A percentile compares a stretch with the other conserved stretches of the same genome.
These are phyloP conservation scores for Sesia bembeciformis DNA, from an alignment of 2,888 invertebrate genomes.

Conservation along the genomic window DNA sequence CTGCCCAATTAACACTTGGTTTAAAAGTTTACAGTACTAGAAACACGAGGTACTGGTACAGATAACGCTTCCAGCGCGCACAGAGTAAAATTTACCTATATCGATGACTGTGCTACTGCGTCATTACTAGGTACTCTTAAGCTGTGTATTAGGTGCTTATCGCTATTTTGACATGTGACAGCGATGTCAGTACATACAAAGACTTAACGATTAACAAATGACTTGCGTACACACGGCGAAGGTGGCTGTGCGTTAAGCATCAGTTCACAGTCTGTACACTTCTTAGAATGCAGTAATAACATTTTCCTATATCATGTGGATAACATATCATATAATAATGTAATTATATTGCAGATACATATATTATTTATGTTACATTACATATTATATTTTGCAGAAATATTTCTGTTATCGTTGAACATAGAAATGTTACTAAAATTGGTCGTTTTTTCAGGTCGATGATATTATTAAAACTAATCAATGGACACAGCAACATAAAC, in stretches of 20 bases:
- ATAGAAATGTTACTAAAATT: constrained; percentile 8
- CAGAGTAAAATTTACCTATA: background rate
- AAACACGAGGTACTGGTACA: constrained; percentile 1
- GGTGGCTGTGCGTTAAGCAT: background rate
- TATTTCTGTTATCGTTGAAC: background rate
- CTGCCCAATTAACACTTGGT: constrained; percentile 17
- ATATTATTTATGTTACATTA: too few relatives aligned
- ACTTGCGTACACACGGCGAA: constrained; percentile 21
- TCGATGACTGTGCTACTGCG: background rate
- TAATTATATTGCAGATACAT: too few relatives aligned
- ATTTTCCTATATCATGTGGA: too few relatives aligned
- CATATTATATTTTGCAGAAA: too few relatives aligned
- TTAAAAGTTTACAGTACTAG: constrained; percentile 11
- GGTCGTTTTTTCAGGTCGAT: constrained; percentile 10
- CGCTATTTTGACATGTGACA: background rate
- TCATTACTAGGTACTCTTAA: background rate
- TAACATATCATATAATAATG: too few relatives aligned
- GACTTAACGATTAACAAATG: constrained; percentile 17
- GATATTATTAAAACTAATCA: constrained; percentile 13
- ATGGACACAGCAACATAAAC: constrained; percentile 17
- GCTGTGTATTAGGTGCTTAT: background rate
- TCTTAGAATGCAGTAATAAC: too few relatives aligned
- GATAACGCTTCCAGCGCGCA: background rate
- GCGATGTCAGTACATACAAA: background rate
- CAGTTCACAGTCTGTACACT: too few relatives aligned